These are phyloP conservation scores for Formicarius rufipectus DNA, from an alignment of 2,113 vertebrate genomes.

Conservation along the genomic window DNA sequence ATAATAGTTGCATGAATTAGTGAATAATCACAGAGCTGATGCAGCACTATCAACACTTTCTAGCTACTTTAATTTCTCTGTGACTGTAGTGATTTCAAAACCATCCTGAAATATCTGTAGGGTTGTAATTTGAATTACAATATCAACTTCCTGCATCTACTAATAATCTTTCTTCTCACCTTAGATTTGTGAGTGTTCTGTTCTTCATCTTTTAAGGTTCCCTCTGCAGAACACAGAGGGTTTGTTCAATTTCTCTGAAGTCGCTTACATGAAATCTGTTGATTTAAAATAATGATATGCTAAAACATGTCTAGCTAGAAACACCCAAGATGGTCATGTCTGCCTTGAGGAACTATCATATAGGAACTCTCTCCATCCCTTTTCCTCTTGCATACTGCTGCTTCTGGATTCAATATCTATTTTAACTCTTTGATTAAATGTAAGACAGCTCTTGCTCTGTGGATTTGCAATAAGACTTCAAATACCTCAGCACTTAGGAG, in stretches of 20 bases:
- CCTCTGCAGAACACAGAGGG: background rate
- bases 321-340: background rate
- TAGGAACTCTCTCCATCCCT: background rate
- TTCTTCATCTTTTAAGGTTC: background rate
- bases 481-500: background rate
- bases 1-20: background rate
- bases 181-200: background rate
- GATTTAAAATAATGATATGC: background rate
- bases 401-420: background rate
- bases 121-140: background rate
- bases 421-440: constrained; percentile 31
- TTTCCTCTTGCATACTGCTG: background rate
- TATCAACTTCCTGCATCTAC: background rate
- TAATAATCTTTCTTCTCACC: background rate
- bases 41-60: background rate
- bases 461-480: constrained; percentile 46
- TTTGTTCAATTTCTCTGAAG: background rate
- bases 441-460: constrained; percentile 30
- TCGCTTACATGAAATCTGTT: background rate
- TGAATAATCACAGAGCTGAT: background rate
- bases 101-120: background rate
- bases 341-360: background rate
- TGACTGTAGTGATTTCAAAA: background rate
- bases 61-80: background rate
- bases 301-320: background rate